phyloP scores from a whole-genome alignment of 2,113 vertebrate genomes.

The Platichthys flesus region DNA sequence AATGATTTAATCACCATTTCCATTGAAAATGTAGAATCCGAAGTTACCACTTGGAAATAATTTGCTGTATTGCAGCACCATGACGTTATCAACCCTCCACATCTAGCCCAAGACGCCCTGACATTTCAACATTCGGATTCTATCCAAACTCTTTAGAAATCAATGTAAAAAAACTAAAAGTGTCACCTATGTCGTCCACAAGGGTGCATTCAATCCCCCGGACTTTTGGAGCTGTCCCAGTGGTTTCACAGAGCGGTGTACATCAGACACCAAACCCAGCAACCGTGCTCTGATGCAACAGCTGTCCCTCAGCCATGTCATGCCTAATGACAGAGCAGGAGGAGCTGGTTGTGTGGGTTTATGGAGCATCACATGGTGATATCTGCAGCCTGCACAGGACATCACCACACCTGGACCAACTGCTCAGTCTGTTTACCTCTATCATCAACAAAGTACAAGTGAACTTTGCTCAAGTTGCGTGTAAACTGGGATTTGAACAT shows the following conservation, averaged over 20 bases:
- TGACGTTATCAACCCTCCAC: not conserved
- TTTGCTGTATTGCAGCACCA: not conserved
- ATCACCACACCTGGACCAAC: constrained; percentile 70
- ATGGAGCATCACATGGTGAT: constrained; percentile 54
- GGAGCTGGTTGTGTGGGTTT: constrained; percentile 66
- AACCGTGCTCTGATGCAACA: constrained; percentile 62
- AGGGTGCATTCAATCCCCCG: constrained; percentile 39
- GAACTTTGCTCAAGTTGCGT: constrained; percentile 19
- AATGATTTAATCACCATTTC: not conserved
- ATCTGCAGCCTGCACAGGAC: constrained; percentile 37
- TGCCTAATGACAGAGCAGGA: constrained; percentile 67
- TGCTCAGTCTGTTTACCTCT: constrained; percentile 59
- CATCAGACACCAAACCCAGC: constrained; percentile 38
- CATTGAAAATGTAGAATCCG: not conserved
- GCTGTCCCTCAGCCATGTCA: constrained; percentile 52
- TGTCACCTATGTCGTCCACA: constrained; percentile 24
- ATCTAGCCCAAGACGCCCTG: not conserved
- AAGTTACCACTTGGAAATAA: not conserved
- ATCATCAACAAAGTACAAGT: constrained; percentile 42
- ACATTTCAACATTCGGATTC: not conserved
- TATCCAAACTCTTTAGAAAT: not conserved
- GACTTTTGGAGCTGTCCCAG: not conserved
- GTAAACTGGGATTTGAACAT: not conserved
- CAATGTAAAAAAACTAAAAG: not conserved
- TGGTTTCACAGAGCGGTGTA: not conserved